These are phyloP conservation scores for Pecten maximus DNA, from an alignment of 2,888 invertebrate genomes.

Conservation along the genomic window DNA sequence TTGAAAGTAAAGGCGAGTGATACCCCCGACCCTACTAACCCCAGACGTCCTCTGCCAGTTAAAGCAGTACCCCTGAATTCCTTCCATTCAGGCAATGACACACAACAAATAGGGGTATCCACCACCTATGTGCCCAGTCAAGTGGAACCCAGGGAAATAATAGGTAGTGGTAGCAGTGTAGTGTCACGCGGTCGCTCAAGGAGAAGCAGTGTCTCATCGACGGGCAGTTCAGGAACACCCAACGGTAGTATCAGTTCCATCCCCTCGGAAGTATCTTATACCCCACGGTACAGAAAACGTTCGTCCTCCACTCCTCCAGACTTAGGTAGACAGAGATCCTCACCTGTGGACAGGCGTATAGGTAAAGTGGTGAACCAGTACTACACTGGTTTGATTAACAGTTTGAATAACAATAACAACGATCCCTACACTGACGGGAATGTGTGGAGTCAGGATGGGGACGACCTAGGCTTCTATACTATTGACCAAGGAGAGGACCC, in stretches of 20 bases:
- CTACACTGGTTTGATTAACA: slow-evolving; percentile 51
- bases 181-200: slow-evolving; percentile 49
- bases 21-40: slow-evolving; percentile 51
- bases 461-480: not conserved
- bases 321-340: slow-evolving; percentile 53
- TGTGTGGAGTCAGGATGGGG: not conserved
- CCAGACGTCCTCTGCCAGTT: slow-evolving; percentile 61
- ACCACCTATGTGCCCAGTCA: slow-evolving; percentile 54
- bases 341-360: slow-evolving; percentile 58
- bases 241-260: slow-evolving; percentile 48
- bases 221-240: slow-evolving; percentile 46
- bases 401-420: slow-evolving; percentile 49
- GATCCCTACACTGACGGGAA: not conserved
- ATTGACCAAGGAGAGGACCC: slow-evolving; percentile 4
- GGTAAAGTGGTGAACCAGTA: slow-evolving; percentile 53
- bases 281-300: slow-evolving; percentile 62
- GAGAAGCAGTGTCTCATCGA: slow-evolving; percentile 62
- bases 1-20: slow-evolving; percentile 60
- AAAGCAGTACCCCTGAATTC: slow-evolving; percentile 64
- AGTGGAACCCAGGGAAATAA: slow-evolving; percentile 47
- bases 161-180: slow-evolving; percentile 48
- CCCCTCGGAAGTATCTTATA: slow-evolving; percentile 38
- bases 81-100: slow-evolving; percentile 37
- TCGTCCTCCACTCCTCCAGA: slow-evolving; percentile 68
- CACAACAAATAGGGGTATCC: slow-evolving; percentile 48